Conservation (phyloP, 2,113 vertebrate species). For the Sula dactylatra region DNA sequence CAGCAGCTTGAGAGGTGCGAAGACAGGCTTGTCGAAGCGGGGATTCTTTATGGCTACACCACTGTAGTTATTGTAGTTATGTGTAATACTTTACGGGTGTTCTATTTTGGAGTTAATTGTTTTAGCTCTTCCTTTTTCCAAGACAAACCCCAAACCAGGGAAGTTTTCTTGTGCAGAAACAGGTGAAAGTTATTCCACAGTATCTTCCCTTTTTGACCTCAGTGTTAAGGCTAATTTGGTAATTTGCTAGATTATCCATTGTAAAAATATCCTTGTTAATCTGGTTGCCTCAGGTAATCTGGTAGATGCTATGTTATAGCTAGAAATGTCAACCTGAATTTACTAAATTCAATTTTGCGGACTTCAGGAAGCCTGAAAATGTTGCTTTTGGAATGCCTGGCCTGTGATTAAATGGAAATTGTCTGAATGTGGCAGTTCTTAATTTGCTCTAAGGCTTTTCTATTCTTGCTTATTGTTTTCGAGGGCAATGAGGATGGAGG, state of each 20-base stretch:
- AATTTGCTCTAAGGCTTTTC: not conserved
- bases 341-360: not conserved
- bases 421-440: not conserved
- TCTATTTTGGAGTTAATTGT: not conserved
- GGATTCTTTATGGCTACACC: not conserved
- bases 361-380: not conserved
- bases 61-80: not conserved
- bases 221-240: not conserved
- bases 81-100: not conserved
- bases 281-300: conserved; percentile 4
- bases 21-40: not conserved
- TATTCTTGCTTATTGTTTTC: not conserved
- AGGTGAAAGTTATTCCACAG: not conserved
- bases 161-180: not conserved
- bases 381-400: conserved; percentile 2
- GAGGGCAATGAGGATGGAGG: not conserved
- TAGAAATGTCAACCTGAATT: conserved; percentile 19
- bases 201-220: not conserved
- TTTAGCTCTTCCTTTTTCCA: not conserved
- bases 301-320: not conserved
- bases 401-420: not conserved
- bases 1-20: not conserved
- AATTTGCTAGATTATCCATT: not conserved
- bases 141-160: not conserved
- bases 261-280: conserved; percentile 28